These are phyloP conservation scores for Zoanthus gigantus DNA, from an alignment of 92 coral and sea anemone genomes.

Conservation along the genomic window DNA sequence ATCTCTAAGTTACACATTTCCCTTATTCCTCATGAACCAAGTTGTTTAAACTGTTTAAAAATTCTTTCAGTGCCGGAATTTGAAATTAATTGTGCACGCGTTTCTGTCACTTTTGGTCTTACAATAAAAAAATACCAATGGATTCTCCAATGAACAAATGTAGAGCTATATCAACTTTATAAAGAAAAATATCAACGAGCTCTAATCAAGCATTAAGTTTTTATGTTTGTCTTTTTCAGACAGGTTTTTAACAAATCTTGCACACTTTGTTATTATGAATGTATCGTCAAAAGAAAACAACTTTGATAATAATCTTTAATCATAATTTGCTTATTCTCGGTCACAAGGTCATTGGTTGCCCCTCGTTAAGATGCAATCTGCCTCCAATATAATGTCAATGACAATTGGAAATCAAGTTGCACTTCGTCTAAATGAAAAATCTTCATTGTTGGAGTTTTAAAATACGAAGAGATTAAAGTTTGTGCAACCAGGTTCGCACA, in stretches of 20 bases:
- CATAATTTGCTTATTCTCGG: slow-evolving; percentile 13
- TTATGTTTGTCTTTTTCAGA: neutral
- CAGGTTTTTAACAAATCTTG: neutral
- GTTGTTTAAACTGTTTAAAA: too few species aligned
- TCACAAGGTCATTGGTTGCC: slow-evolving; percentile 43
- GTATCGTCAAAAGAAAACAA: neutral
- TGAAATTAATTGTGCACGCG: too few species aligned
- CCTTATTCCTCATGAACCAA: too few species aligned
- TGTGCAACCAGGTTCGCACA: neutral
- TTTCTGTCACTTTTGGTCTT: too few species aligned
- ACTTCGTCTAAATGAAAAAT: neutral
- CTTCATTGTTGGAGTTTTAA: neutral
- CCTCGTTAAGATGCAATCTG: slow-evolving; percentile 30
- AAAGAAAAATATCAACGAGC: too few species aligned
- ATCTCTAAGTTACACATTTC: too few species aligned
- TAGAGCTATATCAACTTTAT: too few species aligned
- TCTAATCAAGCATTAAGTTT: neutral
- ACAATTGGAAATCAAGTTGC: neutral
- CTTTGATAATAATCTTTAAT: neutral
- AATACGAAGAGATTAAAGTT: neutral
- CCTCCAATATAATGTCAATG: neutral
- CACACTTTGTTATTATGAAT: neutral
- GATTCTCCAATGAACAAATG: too few species aligned
- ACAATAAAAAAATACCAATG: too few species aligned
- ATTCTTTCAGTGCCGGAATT: too few species aligned